These are phyloP conservation scores for Protophormia terraenovae DNA, from an alignment of 2,888 invertebrate genomes.

Conservation along the genomic window DNA sequence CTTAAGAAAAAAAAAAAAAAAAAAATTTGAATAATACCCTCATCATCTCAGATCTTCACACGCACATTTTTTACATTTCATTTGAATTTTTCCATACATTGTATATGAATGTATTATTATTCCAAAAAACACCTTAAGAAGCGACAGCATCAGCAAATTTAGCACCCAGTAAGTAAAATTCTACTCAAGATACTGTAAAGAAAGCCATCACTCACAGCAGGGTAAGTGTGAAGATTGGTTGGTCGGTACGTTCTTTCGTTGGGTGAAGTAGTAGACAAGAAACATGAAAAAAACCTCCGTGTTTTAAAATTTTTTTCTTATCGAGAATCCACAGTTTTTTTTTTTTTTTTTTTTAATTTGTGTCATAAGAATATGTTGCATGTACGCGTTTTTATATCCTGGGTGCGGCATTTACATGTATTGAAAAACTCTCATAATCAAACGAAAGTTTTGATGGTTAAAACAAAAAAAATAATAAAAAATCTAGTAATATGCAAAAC, in stretches of 20 bases:
- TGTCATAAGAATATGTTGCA: too few relatives aligned
- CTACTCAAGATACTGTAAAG: conserved; percentile 25
- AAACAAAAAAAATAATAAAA: too few relatives aligned
- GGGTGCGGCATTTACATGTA: conserved; percentile 42
- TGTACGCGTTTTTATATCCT: neutral
- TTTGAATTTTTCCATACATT: conserved; percentile 34
- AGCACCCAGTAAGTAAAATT: conserved; percentile 49
- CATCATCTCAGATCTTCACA: conserved; percentile 66
- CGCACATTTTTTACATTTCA: conserved; percentile 61
- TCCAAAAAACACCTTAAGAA: conserved; percentile 27
- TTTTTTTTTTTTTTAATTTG: too few relatives aligned
- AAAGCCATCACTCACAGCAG: conserved; percentile 62
- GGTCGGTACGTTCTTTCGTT: too few relatives aligned
- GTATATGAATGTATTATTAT: neutral
- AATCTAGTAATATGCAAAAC: conserved; percentile 51
- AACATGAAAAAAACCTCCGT: conserved; percentile 9
- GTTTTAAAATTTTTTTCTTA: conserved; percentile 47
- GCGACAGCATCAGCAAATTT: conserved; percentile 32
- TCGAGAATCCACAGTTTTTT: conserved; percentile 48
- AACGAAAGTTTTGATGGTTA: conserved; percentile 29
- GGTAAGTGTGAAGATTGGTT: conserved; percentile 63
- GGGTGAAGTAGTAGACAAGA: conserved; percentile 1
- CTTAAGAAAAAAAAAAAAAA: neutral
- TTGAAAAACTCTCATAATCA: conserved; percentile 24
- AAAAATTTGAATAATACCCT: conserved; percentile 66